Percentiles rank a stretch among this genome's conserved stretches.
These are phyloP conservation scores for Callimorpha dominula DNA, from an alignment of 2,888 invertebrate genomes.

Conservation along the genomic window DNA sequence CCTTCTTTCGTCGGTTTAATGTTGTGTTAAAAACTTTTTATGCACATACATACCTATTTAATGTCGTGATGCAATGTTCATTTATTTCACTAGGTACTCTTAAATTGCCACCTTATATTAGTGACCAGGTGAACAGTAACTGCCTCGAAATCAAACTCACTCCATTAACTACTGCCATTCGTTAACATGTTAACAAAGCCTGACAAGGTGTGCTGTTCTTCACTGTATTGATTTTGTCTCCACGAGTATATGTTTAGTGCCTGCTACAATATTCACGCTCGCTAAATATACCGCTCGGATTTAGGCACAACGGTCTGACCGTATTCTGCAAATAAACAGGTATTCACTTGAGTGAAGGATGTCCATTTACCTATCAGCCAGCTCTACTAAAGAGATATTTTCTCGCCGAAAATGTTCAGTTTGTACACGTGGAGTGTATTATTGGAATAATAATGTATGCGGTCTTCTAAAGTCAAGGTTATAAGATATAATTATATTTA, in stretches of 20 bases:
- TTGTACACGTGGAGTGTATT: too few species aligned
- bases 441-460: too few species aligned
- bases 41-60: too few species aligned
- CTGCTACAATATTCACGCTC: background rate
- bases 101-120: background rate
- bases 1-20: too few species aligned
- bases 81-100: background rate
- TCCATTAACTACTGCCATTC: background rate
- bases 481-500: too few species aligned
- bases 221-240: background rate
- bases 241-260: background rate
- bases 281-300: background rate
- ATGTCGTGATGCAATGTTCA: too few species aligned
- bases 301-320: background rate
- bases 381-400: background rate
- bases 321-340: background rate
- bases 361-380: background rate
- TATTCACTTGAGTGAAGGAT: background rate
- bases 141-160: background rate
- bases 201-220: background rate
- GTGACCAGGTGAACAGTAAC: too few species aligned
- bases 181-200: background rate
- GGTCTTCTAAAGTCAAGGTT: too few species aligned
- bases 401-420: too few species aligned
- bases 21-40: too few species aligned